Percentiles rank a stretch among this genome's conserved stretches.
Conservation (phyloP, 2,797 vertebrate genomes). For the Tenualosa ilisha region DNA sequence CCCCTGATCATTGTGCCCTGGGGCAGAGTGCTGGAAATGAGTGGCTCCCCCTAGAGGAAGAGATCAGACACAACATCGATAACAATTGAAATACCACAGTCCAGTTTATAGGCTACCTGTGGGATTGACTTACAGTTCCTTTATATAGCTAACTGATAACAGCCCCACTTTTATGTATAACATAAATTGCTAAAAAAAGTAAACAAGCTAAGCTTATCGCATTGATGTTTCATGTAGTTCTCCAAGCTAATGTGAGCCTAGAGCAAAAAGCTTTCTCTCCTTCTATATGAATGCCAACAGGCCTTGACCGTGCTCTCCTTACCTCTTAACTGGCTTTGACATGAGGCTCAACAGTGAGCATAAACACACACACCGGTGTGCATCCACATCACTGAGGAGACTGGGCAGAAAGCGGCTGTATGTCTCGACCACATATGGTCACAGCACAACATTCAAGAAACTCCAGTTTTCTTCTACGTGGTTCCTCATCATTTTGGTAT, state of each 20-base stretch:
- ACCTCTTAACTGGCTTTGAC: constrained; percentile 18
- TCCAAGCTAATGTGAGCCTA: background rate
- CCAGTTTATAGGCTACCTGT: background rate
- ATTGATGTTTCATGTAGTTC: no score
- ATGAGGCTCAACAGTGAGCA: constrained; percentile 34
- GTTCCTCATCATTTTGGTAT: background rate
- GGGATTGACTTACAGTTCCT: background rate
- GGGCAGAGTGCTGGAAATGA: constrained; percentile 32
- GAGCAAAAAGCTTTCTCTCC: background rate
- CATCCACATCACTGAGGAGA: constrained; percentile 7
- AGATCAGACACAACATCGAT: constrained; percentile 21
- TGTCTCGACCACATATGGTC: constrained; percentile 17
- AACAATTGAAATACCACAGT: no score
- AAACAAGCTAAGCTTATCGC: no score
- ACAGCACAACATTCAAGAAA: no score
- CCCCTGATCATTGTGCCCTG: constrained; percentile 51
- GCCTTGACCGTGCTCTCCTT: background rate
- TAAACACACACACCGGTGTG: constrained; percentile 31
- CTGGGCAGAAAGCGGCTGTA: constrained; percentile 28
- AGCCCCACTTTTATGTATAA: background rate
- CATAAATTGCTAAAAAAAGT: no score
- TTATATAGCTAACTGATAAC: background rate
- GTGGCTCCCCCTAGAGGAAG: constrained; percentile 57
- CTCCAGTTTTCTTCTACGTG: background rate
- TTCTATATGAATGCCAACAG: background rate